Evolutionary conservation across 2,797 vertebrate genomes (phyloP).

Genomic region (Mionectes olivaceus): DNA sequence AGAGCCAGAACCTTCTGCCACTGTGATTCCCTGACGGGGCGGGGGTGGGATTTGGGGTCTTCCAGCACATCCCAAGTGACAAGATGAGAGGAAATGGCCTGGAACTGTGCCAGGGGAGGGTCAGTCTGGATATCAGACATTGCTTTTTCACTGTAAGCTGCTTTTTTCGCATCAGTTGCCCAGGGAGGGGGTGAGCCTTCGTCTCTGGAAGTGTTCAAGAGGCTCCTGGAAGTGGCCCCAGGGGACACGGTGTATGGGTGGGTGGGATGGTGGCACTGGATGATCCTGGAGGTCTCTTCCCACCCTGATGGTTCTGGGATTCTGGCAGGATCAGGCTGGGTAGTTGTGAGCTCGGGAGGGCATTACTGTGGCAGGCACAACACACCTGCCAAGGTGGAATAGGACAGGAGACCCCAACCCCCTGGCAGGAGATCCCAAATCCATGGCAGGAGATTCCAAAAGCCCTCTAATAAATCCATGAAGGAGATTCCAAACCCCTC

Average conservation of each 20-base stretch:
- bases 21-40: not conserved
- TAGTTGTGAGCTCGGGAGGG: not conserved
- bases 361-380: not conserved
- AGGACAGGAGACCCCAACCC: not conserved
- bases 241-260: not conserved
- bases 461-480: not conserved
- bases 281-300: not conserved
- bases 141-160: not conserved
- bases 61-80: too few species aligned
- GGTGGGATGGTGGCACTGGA: not conserved
- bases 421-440: too few species aligned
- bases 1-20: too few species aligned
- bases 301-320: not conserved
- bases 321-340: not conserved
- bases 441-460: not conserved
- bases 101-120: rapidly evolving
- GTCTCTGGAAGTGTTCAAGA: not conserved
- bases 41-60: too few species aligned
- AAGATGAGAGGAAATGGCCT: not conserved
- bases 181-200: rapidly evolving
- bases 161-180: not conserved
- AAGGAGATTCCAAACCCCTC: not conserved
- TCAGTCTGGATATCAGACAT: not conserved
- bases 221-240: not conserved
- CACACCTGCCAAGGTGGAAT: rapidly evolving